These are phyloP conservation scores for Caradrina kadenii DNA, from an alignment of 2,888 invertebrate species.

Conservation along the genomic window DNA sequence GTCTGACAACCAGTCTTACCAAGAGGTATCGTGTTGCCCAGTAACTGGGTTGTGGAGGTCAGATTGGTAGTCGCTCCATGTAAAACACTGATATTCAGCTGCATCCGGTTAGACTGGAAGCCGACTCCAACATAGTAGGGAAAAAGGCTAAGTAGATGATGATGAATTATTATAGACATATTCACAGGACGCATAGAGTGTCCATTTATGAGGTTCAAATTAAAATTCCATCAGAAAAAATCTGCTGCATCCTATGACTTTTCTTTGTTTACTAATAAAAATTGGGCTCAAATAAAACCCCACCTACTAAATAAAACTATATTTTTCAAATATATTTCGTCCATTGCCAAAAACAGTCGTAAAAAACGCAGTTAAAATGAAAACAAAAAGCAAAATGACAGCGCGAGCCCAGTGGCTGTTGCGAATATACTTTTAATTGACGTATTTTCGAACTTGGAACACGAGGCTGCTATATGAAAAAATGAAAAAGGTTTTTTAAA, in stretches of 20 bases:
- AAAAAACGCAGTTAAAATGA: slow-evolving; percentile 26
- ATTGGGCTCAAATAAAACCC: slow-evolving; percentile 6
- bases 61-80: too few species aligned
- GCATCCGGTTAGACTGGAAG: too few species aligned
- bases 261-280: slow-evolving; percentile 4
- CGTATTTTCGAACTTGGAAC: slow-evolving; percentile 51
- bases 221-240: slow-evolving; percentile 24
- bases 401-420: slow-evolving; percentile 17
- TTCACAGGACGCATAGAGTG: too few species aligned
- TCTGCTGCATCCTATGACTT: slow-evolving; percentile 1
- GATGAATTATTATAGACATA: too few species aligned
- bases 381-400: slow-evolving; percentile 39
- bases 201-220: too few species aligned
- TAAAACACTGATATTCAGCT: too few species aligned
- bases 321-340: slow-evolving; percentile 31
- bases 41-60: too few species aligned
- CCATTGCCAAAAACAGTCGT: slow-evolving; percentile 29
- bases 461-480: slow-evolving; percentile 13
- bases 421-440: slow-evolving; percentile 57
- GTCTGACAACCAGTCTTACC: too few species aligned
- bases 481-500: not conserved
- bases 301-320: slow-evolving; percentile 21
- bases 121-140: too few species aligned
- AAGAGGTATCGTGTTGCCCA: too few species aligned
- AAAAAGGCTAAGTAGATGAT: too few species aligned